Conservation (phyloP, 2,888 invertebrate species). For the Cosmopolites sordidus region DNA sequence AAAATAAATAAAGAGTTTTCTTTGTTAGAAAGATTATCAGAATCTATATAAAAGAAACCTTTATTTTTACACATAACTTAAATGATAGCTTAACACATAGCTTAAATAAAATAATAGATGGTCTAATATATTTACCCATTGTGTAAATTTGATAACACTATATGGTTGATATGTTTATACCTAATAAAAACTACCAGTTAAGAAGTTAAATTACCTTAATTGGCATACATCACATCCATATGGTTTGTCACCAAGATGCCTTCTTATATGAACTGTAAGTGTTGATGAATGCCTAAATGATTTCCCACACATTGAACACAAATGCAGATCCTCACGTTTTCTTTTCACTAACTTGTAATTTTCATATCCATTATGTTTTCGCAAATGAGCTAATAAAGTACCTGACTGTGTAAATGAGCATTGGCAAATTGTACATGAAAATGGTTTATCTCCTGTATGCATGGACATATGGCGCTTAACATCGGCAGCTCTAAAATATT, state of each 20-base stretch:
- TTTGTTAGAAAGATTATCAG: no score
- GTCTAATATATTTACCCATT: no score
- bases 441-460: constrained; percentile 37
- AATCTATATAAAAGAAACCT: no score
- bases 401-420: constrained; percentile 36
- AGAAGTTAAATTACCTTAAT: constrained; percentile 30
- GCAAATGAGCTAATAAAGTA: constrained; percentile 33
- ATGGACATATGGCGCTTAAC: constrained; percentile 39
- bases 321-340: constrained; percentile 29
- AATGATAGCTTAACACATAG: no score
- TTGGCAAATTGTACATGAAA: constrained; percentile 32
- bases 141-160: no score
- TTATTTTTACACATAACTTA: no score
- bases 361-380: constrained; percentile 24
- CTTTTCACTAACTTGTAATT: constrained; percentile 23
- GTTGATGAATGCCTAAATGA: constrained; percentile 37
- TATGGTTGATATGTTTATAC: no score
- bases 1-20: no score
- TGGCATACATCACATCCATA: constrained; percentile 37
- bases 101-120: no score
- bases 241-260: constrained; percentile 38
- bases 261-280: constrained; percentile 37
- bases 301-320: constrained; percentile 40
- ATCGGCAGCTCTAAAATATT: constrained; percentile 33
- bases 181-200: not conserved